Conservation (phyloP, 1,140 invertebrate genomes). For the Drosophila busckii region DNA sequence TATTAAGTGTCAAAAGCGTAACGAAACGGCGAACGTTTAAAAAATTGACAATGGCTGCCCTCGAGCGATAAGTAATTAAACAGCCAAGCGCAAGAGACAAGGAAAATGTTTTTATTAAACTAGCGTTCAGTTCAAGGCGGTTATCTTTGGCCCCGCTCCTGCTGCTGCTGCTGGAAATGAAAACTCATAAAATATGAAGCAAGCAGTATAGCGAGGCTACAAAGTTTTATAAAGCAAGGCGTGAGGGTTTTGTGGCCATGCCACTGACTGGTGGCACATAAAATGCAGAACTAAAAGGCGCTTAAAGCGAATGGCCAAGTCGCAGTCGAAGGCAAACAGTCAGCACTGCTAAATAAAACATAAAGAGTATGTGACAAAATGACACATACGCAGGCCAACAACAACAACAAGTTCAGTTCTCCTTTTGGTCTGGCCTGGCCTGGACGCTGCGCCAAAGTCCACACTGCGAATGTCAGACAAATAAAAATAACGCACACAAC, state of each 20-base stretch:
- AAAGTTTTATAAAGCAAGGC: constrained; percentile 17
- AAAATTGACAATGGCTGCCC: constrained; percentile 52
- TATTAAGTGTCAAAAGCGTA: constrained; percentile 52
- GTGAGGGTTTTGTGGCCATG: constrained; percentile 12
- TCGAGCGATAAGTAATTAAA: constrained; percentile 67
- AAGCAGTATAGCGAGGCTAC: constrained; percentile 12
- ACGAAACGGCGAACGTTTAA: constrained; percentile 46
- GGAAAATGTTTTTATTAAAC: no score
- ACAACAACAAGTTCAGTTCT: no score
- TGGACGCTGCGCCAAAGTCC: constrained; percentile 24
- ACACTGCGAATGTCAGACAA: constrained; percentile 58
- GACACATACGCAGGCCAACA: constrained; percentile 43
- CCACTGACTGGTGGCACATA: constrained; percentile 18
- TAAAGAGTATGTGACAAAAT: constrained; percentile 72
- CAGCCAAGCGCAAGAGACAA: not conserved
- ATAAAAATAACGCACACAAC: constrained; percentile 59
- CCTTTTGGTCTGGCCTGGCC: no score
- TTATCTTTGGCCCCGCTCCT: no score
- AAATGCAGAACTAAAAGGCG: constrained; percentile 19
- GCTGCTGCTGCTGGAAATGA: constrained; percentile 31
- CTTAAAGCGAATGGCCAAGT: constrained; percentile 1
- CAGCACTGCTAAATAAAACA: constrained; percentile 62
- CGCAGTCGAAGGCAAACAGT: constrained; percentile 13
- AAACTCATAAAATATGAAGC: constrained; percentile 37
- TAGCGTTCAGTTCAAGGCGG: no score